Base-by-base conservation (phyloP, 1,140 invertebrate genomes). In the Cephus cinctus region DNA sequence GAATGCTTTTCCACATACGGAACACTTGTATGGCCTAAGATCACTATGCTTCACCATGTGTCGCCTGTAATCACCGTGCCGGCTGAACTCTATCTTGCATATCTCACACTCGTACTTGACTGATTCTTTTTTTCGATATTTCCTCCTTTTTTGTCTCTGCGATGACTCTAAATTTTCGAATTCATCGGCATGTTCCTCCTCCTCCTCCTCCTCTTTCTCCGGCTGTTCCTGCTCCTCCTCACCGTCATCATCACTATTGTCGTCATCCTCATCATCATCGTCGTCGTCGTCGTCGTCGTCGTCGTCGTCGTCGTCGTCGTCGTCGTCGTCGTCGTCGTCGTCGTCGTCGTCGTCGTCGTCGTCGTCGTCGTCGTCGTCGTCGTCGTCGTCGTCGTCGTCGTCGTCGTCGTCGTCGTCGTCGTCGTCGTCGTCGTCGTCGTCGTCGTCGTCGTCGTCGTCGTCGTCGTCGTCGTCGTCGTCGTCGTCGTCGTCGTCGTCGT, bases 11-110 rank as follows among this genome's bases (percentile, higher is more conserved):
- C 62, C 59, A 45, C 69, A 72, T 30, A 54, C 43, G 2, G 32
- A 25, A 38, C 69, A 72, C 18, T 59, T 32, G 48, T 53, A 61
- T 0, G 69, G 69, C 31, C 62, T 56, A 43, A 70, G 66, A 18
- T 68, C 65, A 40, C 64, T 66, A 47, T 76, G 75, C 11, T 57
- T 59, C 25, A 55, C 56, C 16, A 58, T 38, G 48, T 71, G 68
- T 14, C 31, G 41, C 5, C 35, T 44, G 14, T 35, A 30, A 2
- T 32, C 36, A 11, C 23, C 27, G 2, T 16, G 22, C 2, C 34
- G 32, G 5, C 16, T 22, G 9, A 50, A 50, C 11, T 19, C 30
- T 21, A 15, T 19, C 0, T 23, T 34, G 25, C 48, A 50, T 5
- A 18, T 31, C 8, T n/a, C 5, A 27, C 45, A 47, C 35, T 47